Percentiles rank a stretch among this genome's conserved stretches.
Evolutionary conservation across 2,888 invertebrate genomes (phyloP).

Genomic region (Drosophila niveifrons): DNA sequence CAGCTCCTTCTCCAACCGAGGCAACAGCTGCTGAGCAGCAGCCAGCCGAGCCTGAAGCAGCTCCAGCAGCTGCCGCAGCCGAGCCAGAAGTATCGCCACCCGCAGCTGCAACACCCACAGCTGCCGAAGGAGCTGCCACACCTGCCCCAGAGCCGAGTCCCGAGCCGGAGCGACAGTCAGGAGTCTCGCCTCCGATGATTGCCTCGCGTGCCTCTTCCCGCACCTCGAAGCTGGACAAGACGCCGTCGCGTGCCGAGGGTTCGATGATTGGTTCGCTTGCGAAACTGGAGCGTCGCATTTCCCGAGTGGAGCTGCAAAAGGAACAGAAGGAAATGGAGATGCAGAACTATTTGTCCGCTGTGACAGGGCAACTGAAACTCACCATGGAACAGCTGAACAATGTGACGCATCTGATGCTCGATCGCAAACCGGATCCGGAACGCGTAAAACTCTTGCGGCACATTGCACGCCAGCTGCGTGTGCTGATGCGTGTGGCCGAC

Average conservation of each 20-base stretch:
- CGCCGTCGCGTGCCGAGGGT: slow-evolving; percentile 24
- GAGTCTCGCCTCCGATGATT: not conserved
- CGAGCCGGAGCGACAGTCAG: not conserved
- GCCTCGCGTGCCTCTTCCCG: slow-evolving; percentile 49
- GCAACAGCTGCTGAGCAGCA: not conserved
- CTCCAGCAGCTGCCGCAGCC: not conserved
- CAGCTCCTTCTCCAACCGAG: not conserved
- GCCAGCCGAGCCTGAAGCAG: slow-evolving; percentile 3
- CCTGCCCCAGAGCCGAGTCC: not conserved
- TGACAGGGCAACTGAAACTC: slow-evolving; percentile 71
- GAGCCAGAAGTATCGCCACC: slow-evolving; percentile 3
- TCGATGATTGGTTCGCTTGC: slow-evolving; percentile 42
- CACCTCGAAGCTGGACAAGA: slow-evolving; percentile 34
- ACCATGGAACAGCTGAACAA: slow-evolving; percentile 76
- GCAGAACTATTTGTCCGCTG: slow-evolving; percentile 37
- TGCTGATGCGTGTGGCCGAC: slow-evolving; percentile 52
- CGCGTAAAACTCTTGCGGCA: slow-evolving; percentile 55
- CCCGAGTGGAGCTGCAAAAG: slow-evolving; percentile 58
- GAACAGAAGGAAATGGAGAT: slow-evolving; percentile 37
- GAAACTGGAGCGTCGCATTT: slow-evolving; percentile 62
- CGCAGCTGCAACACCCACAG: not conserved
- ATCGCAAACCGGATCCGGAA: slow-evolving; percentile 60
- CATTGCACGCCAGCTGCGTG: slow-evolving; percentile 59
- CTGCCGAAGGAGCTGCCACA: not conserved
- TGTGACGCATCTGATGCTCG: slow-evolving; percentile 66